phyloP scores from a whole-genome alignment of 2,888 invertebrate species.

The Ormia ochracea region DNA sequence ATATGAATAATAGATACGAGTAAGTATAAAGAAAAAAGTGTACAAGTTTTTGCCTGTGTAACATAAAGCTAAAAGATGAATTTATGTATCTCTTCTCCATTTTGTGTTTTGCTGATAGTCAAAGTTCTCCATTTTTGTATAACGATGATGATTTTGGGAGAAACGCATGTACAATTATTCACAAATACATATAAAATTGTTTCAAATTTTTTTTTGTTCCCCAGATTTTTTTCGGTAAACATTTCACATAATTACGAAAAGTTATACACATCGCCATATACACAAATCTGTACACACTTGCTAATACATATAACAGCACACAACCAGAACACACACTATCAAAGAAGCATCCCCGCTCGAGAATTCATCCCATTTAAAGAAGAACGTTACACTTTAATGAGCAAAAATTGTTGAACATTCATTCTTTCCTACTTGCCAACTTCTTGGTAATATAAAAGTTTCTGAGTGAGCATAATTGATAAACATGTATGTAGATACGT shows the following conservation, averaged over 20 bases:
- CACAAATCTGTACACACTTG: no score
- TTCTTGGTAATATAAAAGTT: background rate
- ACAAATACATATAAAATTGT: constrained; percentile 24
- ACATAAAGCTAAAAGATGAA: constrained; percentile 37
- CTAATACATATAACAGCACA: no score
- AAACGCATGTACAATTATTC: constrained; percentile 21
- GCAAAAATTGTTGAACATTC: constrained; percentile 69
- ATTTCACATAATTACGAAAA: constrained; percentile 75
- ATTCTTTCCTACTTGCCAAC: background rate
- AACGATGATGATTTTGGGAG: background rate
- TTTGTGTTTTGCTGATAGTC: constrained; percentile 26
- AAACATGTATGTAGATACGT: no score
- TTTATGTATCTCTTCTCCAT: constrained; percentile 47
- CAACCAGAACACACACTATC: background rate
- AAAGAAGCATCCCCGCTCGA: background rate
- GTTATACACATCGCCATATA: constrained; percentile 12
- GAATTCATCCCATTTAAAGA: constrained; percentile 44
- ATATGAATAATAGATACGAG: no score
- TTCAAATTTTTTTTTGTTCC: constrained; percentile 67
- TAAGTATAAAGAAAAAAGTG: background rate
- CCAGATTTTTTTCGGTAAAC: constrained; percentile 74
- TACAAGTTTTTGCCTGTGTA: constrained; percentile 1
- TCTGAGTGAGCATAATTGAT: constrained; percentile 1
- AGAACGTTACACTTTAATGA: constrained; percentile 75
- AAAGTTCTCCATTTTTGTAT: constrained; percentile 15